Evolutionary conservation across 2,113 vertebrate genomes (phyloP).

Genomic region (Cairina moschata): DNA sequence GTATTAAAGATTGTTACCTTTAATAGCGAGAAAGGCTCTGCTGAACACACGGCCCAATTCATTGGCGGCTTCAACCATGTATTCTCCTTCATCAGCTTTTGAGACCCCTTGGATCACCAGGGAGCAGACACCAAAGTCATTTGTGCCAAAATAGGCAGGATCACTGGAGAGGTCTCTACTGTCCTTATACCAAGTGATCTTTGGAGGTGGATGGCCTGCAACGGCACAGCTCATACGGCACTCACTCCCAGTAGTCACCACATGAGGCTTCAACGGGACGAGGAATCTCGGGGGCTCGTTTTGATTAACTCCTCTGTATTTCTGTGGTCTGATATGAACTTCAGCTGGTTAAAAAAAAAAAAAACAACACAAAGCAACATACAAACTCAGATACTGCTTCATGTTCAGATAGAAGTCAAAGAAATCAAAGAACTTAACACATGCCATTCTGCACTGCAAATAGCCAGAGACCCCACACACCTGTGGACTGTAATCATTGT

Average conservation of each 20-base stretch:
- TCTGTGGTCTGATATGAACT: conserved; percentile 55
- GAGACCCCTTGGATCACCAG: conserved; percentile 81
- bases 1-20: conserved; percentile 68
- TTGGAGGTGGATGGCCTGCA: conserved; percentile 81
- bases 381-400: neutral
- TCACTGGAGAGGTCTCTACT: conserved; percentile 77
- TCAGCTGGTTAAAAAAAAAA: conserved; percentile 69
- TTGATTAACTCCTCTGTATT: conserved; percentile 69
- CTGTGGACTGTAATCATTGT: neutral
- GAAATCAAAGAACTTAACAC: neutral
- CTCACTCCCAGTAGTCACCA: conserved; percentile 81
- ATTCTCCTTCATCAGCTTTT: conserved; percentile 81
- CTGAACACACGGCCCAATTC: conserved; percentile 75
- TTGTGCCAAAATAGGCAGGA: conserved; percentile 76
- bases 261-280: conserved; percentile 81
- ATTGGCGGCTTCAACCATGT: conserved; percentile 81
- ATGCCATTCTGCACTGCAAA: neutral
- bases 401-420: neutral
- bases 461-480: neutral
- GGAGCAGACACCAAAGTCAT: conserved; percentile 88
- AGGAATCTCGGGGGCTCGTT: conserved; percentile 80
- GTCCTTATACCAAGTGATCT: conserved; percentile 85
- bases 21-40: conserved; percentile 81
- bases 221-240: conserved; percentile 90
- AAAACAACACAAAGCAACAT: neutral